A percentile compares a stretch with the other conserved stretches of the same genome.
Evolutionary conservation across 2,113 vertebrate genomes (phyloP).

Genomic region (Heterocephalus glaber): DNA sequence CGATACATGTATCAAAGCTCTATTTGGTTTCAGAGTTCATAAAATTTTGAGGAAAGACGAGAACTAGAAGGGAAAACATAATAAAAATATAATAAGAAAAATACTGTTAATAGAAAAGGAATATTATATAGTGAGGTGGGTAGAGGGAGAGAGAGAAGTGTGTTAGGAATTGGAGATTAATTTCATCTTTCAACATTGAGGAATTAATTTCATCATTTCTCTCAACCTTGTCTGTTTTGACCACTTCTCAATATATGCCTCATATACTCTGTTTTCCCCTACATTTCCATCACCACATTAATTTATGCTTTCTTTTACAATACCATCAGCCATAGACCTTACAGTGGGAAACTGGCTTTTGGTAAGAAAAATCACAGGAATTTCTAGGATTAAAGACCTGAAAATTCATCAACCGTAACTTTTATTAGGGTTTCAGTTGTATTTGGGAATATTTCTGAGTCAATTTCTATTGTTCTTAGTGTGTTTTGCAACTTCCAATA

Average conservation of each 20-base stretch:
- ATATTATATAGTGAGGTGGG: neutral
- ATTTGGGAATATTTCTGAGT: neutral
- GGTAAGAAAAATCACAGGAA: neutral
- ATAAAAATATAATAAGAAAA: neutral
- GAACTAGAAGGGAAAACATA: neutral
- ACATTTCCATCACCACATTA: neutral
- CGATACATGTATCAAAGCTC: neutral
- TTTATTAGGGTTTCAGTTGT: neutral
- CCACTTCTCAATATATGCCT: neutral
- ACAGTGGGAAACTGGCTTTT: neutral
- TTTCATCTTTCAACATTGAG: conserved; percentile 6
- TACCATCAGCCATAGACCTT: neutral
- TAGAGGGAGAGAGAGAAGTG: neutral
- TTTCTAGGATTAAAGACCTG: neutral
- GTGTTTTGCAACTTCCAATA: neutral
- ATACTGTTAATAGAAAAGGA: neutral
- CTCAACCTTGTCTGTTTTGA: neutral
- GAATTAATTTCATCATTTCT: neutral
- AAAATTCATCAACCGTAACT: neutral
- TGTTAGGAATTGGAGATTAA: neutral
- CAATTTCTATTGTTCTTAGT: neutral
- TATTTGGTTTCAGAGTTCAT: neutral
- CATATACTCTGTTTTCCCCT: neutral
- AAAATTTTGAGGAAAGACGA: neutral
- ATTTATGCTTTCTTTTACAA: neutral